A percentile compares a stretch with the other conserved stretches of the same genome.
Evolutionary conservation across 2,888 invertebrate genomes (phyloP).

Genomic region (Eristalis arbustorum): DNA sequence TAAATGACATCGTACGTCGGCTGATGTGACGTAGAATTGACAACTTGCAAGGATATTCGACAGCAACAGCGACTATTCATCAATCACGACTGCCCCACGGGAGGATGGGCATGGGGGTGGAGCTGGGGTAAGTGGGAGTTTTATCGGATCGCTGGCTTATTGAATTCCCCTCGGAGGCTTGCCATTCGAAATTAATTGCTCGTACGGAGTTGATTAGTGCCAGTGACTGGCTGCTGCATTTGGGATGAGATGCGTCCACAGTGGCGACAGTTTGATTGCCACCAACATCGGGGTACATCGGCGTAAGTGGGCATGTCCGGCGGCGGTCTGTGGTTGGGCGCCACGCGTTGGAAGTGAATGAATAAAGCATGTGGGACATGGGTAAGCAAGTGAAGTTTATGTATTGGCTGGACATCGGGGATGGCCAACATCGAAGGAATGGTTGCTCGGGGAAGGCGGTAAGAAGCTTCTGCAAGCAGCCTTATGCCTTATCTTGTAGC

Average conservation of each 20-base stretch:
- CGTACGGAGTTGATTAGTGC: constrained; percentile 1
- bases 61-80: background rate
- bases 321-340: background rate
- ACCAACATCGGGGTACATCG: background rate
- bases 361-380: background rate
- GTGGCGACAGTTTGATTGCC: background rate
- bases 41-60: constrained; percentile 20
- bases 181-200: constrained; percentile 12
- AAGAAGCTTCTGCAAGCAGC: too few species aligned
- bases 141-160: constrained; percentile 9
- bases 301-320: background rate
- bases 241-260: background rate
- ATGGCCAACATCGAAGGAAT: too few species aligned
- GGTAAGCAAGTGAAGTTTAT: too few species aligned
- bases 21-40: constrained; percentile 2
- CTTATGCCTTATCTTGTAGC: too few species aligned
- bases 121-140: background rate
- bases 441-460: too few species aligned
- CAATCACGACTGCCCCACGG: background rate
- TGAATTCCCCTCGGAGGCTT: background rate
- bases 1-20: constrained; percentile 24
- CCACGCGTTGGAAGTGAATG: background rate
- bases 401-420: too few species aligned
- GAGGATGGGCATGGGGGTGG: background rate
- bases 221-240: background rate